These are phyloP conservation scores for Hozukius guyotensis DNA, from an alignment of 2,797 vertebrate species.

Conservation along the genomic window DNA sequence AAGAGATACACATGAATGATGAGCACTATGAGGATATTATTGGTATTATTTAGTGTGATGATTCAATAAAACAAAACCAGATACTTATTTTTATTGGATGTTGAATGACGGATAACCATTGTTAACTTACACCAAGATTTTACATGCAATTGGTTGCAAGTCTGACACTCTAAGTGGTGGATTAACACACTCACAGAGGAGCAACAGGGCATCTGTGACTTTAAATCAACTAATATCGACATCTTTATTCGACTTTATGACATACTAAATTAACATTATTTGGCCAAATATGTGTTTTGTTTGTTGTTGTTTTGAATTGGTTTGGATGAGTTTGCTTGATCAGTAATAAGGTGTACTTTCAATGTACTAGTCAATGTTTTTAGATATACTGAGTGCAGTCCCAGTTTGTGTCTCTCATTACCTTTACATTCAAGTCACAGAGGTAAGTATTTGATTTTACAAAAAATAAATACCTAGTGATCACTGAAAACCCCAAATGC, in stretches of 20 bases:
- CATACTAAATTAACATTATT: neutral
- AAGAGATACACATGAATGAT: neutral
- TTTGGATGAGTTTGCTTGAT: neutral
- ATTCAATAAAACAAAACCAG: neutral
- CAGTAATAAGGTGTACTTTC: neutral
- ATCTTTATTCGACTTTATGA: neutral
- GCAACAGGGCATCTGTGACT: neutral
- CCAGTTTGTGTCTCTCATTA: neutral
- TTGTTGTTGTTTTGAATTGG: neutral
- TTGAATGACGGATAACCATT: neutral
- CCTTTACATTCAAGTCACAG: neutral
- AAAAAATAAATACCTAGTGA: neutral
- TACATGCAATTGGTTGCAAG: neutral
- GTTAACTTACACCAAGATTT: neutral
- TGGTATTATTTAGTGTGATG: neutral
- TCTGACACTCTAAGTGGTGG: rapidly evolving
- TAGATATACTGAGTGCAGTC: neutral
- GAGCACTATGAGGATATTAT: neutral
- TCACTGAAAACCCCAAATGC: neutral
- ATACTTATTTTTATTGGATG: neutral
- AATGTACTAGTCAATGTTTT: neutral
- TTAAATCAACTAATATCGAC: neutral
- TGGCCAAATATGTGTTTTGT: neutral
- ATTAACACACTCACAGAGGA: neutral
- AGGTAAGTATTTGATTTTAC: neutral